Base-by-base conservation (phyloP, 2,888 invertebrate species). In the Gymnosoma rotundatum region DNA sequence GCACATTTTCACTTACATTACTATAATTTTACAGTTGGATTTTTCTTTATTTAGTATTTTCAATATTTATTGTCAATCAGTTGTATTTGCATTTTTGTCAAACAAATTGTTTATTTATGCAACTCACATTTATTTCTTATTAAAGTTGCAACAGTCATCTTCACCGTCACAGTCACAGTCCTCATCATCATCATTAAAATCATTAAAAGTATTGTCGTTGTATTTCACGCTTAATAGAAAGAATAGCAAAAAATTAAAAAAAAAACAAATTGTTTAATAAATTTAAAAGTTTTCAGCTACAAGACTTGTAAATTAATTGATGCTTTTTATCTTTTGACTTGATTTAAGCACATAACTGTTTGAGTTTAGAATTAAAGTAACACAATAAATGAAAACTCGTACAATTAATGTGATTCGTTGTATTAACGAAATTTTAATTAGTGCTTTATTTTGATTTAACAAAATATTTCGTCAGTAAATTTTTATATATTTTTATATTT, bases 81-180 rank as follows among this genome's bases (percentile, higher is more conserved):
- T 36, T 18, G 20, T 67, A 12, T 2, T 12, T 14, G 69, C 69
- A 78, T 73, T 75, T 32, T 63, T 80, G 58, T 78, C 48, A 63
- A 73, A 73, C 76, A 67, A 73, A 69, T 80, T 69, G 42, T 79
- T 79, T 78, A 75, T 75, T 72, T 76, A 79, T 83, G 83, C 75
- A 79, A 79, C 66, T 83, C 78, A 64, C 78, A 74, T 56, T 74
- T 78, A 61, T 50, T 70, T 50, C 12, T 42, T 78, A 69, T 78
- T 61, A 61, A 18, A 42, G 14, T 54, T 54, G 18, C 32, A 54
- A 60, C 60, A 52, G 61, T 20, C 52, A 50, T 66, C 38, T 38
- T 21, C 36, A 60, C 54, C 25, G 20, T 66, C 50, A 72, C 21
- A 18, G 52, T 25, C 21, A 64, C 48, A n/a, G 63, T n/a, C 50